Conservation (phyloP, 2,888 invertebrate genomes). For the Malthinus seriepunctatus region DNA sequence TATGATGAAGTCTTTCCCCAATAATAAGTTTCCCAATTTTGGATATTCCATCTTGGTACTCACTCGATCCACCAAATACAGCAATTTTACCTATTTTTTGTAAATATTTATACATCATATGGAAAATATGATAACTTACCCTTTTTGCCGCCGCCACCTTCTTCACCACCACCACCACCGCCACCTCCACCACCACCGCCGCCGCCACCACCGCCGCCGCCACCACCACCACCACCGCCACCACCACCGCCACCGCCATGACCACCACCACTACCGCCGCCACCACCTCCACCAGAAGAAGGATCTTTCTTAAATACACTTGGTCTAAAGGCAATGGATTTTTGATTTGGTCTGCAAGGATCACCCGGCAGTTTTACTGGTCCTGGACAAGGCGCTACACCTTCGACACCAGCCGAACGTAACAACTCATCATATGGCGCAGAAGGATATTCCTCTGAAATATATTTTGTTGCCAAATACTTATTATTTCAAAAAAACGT, state of each 20-base stretch:
- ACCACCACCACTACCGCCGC: conserved; percentile 32
- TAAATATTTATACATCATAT: no score
- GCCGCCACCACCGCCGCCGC: no score
- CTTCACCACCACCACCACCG: conserved; percentile 42
- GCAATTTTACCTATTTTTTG: background rate
- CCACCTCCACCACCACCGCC: conserved; percentile 39
- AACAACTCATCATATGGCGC: conserved; percentile 63
- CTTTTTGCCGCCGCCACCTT: conserved; percentile 17
- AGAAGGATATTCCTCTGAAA: conserved; percentile 56
- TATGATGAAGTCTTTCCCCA: conserved; percentile 59
- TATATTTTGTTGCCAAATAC: background rate
- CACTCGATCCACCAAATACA: conserved; percentile 53
- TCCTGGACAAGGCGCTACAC: conserved; percentile 60
- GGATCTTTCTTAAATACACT: conserved; percentile 15
- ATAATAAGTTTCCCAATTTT: conserved; percentile 65
- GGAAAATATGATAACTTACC: no score
- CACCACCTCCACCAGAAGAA: conserved; percentile 28
- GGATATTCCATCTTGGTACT: conserved; percentile 67
- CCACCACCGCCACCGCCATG: conserved; percentile 34
- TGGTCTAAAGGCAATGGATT: conserved; percentile 46
- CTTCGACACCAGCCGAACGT: conserved; percentile 60
- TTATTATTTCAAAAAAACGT: background rate
- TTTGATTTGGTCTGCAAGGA: conserved; percentile 60
- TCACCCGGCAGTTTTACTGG: conserved; percentile 63
- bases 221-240: background rate